A percentile compares a stretch with the other conserved stretches of the same genome.
Evolutionary conservation across 2,113 vertebrate species (phyloP).

Genomic region (Picathartes gymnocephalus): DNA sequence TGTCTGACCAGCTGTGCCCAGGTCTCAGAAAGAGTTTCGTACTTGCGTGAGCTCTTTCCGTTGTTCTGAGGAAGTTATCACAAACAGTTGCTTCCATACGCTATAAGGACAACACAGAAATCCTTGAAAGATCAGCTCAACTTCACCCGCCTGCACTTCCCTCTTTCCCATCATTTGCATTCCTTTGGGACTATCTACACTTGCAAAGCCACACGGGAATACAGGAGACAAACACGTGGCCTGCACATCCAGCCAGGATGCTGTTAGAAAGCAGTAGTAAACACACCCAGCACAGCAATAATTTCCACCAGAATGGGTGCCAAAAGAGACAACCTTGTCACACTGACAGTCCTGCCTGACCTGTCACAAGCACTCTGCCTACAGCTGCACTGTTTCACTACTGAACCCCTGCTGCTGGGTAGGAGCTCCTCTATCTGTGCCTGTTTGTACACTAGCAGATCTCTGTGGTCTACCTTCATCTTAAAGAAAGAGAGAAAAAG

Average conservation of each 20-base stretch:
- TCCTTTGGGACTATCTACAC: background rate
- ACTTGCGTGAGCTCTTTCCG: background rate
- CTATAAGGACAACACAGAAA: background rate
- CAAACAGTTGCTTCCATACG: background rate
- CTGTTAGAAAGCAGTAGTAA: background rate
- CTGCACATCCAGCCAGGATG: background rate
- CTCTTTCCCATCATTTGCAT: background rate
- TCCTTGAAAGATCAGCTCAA: background rate
- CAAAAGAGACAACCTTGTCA: background rate
- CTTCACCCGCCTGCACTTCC: background rate
- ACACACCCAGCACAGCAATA: background rate
- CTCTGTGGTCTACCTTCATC: background rate
- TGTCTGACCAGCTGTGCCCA: background rate
- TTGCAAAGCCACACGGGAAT: background rate
- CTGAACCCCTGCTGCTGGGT: background rate
- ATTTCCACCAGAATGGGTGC: background rate
- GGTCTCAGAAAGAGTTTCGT: accelerated
- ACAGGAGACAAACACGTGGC: background rate
- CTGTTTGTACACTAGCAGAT: background rate
- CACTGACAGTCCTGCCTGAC: background rate
- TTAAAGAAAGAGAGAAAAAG: background rate
- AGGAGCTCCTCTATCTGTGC: background rate
- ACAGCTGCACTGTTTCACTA: background rate
- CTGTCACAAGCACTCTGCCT: background rate
- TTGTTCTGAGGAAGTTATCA: background rate